Evolutionary conservation across 2,888 invertebrate genomes (phyloP), one percentile per base, ranked within the genome.

Genomic region (Melanostoma mellinum): DNA sequence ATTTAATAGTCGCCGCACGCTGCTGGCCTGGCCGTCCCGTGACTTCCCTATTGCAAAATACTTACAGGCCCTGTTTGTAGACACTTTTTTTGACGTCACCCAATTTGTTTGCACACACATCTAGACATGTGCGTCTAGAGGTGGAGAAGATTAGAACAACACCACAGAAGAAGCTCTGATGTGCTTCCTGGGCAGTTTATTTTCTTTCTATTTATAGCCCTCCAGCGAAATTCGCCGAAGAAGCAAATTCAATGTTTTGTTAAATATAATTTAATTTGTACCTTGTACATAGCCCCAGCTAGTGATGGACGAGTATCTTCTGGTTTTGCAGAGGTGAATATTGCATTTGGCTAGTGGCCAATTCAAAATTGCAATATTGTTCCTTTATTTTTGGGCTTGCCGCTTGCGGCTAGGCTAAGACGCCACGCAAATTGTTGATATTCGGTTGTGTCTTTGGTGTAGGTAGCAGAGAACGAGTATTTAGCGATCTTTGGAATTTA

Each of bases 191-290:
- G 69, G 48, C 52, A 60, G 52, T 52, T 53, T 32, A 38, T 63
- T 36, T 53, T 40, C 56, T 69, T 20, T 65, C 69, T 79, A 74
- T 75, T 75, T 72, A 71, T 71, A 82, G 52, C 52, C 44, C 55
- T 84, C 82, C 82, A 84, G 82, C 73, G 68, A 48, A 33, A 46
- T 81, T 76, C 60, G 80, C 58, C 3, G 65, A 71, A 40, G 58
- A 71, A 40, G 58, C 53, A 71, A 76, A 71, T 65, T 72, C 69
- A 74, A 84, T 78, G 74, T 78, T 84, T 79, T 84, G 69, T 84
- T 82, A 74, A 74, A 74, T 74, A 79, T 79, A 79, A 78, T 84
- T 78, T 60, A 74, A 79, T 74, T 74, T 84, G 74, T 84, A 84
- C 79, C 78, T 78, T 20, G 20, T 20, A 20, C 36, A 38, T n/a